Evolutionary conservation across 1,140 invertebrate species (phyloP).

Genomic region (Helicoverpa armigera): DNA sequence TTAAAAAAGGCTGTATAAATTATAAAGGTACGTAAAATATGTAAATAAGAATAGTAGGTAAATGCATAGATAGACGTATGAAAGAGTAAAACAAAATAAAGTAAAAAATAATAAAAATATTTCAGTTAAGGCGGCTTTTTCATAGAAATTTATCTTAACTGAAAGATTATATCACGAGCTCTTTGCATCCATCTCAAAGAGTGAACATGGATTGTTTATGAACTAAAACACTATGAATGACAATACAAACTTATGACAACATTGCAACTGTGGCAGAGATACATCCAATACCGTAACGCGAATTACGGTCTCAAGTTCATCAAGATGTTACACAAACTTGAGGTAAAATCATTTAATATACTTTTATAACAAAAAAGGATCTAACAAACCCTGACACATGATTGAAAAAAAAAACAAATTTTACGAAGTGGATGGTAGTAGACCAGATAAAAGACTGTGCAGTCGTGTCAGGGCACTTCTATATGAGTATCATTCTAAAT

Average conservation of each 20-base stretch:
- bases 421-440: conserved; percentile 10
- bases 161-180: conserved; percentile 43
- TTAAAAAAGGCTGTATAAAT: no score
- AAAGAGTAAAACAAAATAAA: no score
- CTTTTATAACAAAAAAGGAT: conserved; percentile 12
- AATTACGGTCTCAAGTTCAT: conserved; percentile 60
- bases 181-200: conserved; percentile 40
- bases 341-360: conserved; percentile 48
- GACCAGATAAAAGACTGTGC: conserved; percentile 14
- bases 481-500: conserved; percentile 25
- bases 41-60: no score
- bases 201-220: conserved; percentile 44
- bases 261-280: conserved; percentile 48
- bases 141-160: conserved; percentile 24
- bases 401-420: conserved; percentile 24
- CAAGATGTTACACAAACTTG: conserved; percentile 49
- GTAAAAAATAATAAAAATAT: no score
- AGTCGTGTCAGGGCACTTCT: conserved; percentile 17
- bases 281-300: conserved; percentile 55
- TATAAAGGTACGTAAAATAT: no score
- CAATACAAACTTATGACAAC: conserved; percentile 41
- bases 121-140: no score
- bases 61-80: no score
- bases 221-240: conserved; percentile 28
- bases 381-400: conserved; percentile 32